Percentiles rank a stretch among this genome's conserved stretches.
phyloP scores from a whole-genome alignment of 1,140 invertebrate genomes.

The Nomia melanderi region DNA sequence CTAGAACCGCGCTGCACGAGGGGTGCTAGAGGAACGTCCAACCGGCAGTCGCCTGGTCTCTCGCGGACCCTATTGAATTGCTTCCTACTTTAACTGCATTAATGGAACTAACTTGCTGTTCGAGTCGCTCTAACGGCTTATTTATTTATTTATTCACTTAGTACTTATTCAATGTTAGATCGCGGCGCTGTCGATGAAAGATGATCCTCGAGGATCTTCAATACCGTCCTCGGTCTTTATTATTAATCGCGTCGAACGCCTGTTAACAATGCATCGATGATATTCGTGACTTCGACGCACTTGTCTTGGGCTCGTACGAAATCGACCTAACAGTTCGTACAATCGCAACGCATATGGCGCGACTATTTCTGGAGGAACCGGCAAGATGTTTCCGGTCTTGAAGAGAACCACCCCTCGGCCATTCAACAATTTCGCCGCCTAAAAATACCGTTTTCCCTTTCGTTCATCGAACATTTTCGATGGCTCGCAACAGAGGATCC shows the following conservation, averaged over 20 bases:
- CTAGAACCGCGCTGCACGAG: neutral
- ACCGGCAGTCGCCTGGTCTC: neutral
- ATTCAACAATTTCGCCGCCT: too few relatives aligned
- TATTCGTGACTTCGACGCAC: neutral
- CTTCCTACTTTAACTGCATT: constrained; percentile 6
- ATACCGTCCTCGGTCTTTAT: too few relatives aligned
- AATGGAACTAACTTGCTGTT: neutral
- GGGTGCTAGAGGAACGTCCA: neutral
- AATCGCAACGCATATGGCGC: neutral
- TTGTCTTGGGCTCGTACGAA: neutral
- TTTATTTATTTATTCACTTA: constrained; percentile 2
- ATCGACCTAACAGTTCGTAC: neutral
- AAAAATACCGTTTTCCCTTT: neutral
- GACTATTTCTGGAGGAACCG: neutral
- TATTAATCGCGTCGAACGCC: neutral
- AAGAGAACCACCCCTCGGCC: neutral
- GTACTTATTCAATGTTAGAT: neutral
- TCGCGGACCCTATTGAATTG: neutral
- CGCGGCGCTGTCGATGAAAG: neutral
- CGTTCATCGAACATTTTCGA: too few relatives aligned
- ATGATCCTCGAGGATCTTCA: too few relatives aligned
- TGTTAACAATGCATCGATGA: neutral
- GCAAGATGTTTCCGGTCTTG: neutral
- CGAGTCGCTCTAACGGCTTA: neutral
- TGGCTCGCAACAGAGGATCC: neutral